phyloP scores from a whole-genome alignment of 2,113 vertebrate genomes.

The Mirounga angustirostris region DNA sequence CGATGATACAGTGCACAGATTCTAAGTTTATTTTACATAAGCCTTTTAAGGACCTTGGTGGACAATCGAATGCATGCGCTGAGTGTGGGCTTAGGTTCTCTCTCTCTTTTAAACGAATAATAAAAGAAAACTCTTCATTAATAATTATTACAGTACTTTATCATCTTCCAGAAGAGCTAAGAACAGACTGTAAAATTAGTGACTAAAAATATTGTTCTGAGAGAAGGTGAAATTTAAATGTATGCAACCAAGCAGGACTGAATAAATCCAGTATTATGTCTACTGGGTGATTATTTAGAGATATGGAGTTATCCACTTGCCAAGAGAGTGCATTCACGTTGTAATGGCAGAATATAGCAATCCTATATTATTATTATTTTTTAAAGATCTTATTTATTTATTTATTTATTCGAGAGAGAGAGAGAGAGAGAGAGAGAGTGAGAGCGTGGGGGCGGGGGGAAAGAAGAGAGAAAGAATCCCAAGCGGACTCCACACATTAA shows the following conservation, averaged over 20 bases:
- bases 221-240: slow-evolving; percentile 33
- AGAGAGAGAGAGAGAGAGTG: not conserved
- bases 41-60: not conserved
- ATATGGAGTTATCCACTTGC: not conserved
- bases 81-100: not conserved
- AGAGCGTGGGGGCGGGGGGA: not conserved
- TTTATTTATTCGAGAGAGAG: too few species aligned
- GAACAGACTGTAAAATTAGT: slow-evolving; percentile 17
- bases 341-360: not conserved
- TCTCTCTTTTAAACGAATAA: not conserved
- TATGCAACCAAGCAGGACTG: not conserved
- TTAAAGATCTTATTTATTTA: not conserved
- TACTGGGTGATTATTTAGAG: not conserved
- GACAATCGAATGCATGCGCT: not conserved
- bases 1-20: not conserved
- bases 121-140: not conserved
- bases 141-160: not conserved
- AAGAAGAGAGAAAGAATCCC: not conserved
- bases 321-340: not conserved
- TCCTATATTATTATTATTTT: not conserved
- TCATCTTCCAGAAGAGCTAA: not conserved
- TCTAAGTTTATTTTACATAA: not conserved
- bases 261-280: not conserved
- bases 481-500: not conserved
- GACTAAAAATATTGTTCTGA: not conserved